Percentiles rank a stretch among this genome's conserved stretches.
phyloP scores from a whole-genome alignment of 2,888 invertebrate genomes.

The Zonitis immaculata region DNA sequence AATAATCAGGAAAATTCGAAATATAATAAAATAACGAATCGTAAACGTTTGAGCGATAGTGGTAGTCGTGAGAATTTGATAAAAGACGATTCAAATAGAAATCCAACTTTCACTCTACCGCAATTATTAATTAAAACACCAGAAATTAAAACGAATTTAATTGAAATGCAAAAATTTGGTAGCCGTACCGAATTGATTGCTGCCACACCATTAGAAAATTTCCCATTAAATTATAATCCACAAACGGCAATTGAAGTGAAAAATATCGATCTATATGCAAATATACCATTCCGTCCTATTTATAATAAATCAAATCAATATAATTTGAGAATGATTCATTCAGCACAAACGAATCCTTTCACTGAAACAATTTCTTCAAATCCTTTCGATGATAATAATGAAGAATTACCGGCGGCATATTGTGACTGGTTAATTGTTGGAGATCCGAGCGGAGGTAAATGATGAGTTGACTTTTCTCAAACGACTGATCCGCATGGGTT shows the following conservation, averaged over 20 bases:
- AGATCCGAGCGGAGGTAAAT: constrained; percentile 42
- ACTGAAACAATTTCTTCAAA: constrained; percentile 29
- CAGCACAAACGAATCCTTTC: constrained; percentile 18
- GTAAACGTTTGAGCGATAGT: constrained; percentile 15
- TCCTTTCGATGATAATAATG: constrained; percentile 25
- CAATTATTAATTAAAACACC: constrained; percentile 40
- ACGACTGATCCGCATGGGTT: constrained; percentile 45
- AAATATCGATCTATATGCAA: constrained; percentile 40
- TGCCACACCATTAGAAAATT: constrained; percentile 37
- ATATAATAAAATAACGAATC: constrained; percentile 30
- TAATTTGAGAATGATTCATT: constrained; percentile 11
- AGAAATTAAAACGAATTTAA: constrained; percentile 21
- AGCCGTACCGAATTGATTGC: constrained; percentile 39
- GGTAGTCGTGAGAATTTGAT: constrained; percentile 10
- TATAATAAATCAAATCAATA: constrained; percentile 29
- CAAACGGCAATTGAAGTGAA: constrained; percentile 2
- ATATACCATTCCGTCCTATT: constrained; percentile 44
- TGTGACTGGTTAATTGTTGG: constrained; percentile 47
- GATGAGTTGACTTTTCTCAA: constrained; percentile 24
- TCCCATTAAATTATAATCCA: constrained; percentile 40
- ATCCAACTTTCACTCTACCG: constrained; percentile 43
- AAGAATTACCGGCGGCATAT: constrained; percentile 42
- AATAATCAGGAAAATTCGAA: constrained; percentile 19
- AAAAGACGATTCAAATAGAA: constrained; percentile 13
- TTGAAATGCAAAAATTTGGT: constrained; percentile 28